A percentile compares a stretch with the other conserved stretches of the same genome.
phyloP scores from a whole-genome alignment of 2,797 vertebrate genomes.

The Pteropus rufus region DNA sequence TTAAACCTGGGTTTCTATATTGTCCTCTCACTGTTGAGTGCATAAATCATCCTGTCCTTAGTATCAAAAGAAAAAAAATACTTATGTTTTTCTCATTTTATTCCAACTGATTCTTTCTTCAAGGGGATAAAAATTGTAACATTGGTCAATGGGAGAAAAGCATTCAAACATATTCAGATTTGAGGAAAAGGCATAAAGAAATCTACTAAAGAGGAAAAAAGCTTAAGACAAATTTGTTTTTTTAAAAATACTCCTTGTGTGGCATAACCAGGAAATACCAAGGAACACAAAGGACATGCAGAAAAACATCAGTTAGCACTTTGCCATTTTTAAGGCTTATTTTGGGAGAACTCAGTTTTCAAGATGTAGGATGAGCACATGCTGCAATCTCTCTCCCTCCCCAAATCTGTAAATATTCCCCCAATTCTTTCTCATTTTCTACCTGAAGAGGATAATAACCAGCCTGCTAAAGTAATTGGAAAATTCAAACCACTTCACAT shows the following conservation, averaged over 20 bases:
- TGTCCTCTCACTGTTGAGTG: background rate
- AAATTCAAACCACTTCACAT: constrained; percentile 14
- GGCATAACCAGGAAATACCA: background rate
- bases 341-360: background rate
- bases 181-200: background rate
- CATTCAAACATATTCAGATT: background rate
- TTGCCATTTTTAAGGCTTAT: background rate
- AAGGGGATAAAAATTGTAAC: background rate
- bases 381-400: background rate
- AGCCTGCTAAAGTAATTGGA: background rate
- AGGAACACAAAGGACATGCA: background rate
- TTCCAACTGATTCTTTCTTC: background rate
- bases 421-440: background rate
- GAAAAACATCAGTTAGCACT: background rate
- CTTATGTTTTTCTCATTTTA: background rate
- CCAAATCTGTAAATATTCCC: background rate
- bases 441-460: background rate
- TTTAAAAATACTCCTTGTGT: background rate
- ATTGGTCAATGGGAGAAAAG: background rate
- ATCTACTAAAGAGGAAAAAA: background rate
- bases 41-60: background rate
- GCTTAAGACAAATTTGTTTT: background rate
- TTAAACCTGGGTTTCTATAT: background rate
- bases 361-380: background rate
- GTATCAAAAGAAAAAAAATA: background rate